Base-by-base conservation (phyloP, 2,797 vertebrate species). In the Sebastes goodei region DNA sequence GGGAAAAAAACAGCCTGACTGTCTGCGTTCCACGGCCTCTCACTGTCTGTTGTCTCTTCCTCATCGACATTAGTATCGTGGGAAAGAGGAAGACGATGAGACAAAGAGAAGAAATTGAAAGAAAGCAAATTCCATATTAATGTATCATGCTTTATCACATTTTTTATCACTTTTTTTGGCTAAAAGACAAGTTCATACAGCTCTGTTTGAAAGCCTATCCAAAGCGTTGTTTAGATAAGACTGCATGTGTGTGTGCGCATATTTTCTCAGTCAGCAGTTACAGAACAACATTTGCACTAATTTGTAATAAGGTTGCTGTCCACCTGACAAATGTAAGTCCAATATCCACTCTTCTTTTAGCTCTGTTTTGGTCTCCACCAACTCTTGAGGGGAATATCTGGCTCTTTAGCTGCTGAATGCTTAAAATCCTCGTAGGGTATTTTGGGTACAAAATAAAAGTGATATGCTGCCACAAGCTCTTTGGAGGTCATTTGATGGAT, bases 1-100 rank as follows among this genome's bases (percentile, higher is more conserved):
- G 79, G 55, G 71, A 83, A 76, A 85, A 64, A 85, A 82, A 69
- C 23, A 72, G 23, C 15, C 8, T n/a, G 27, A 29, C 25, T 60
- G 59, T 60, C 8, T 69, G 56, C 25, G 27, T 69, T 59, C 66
- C 29, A 32, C n/a, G 55, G 63, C 12, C 23, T 62, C 74, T 52
- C 30, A 5, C 63, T 62, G 74, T 60, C 25, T 79, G 62, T 29
- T 6, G 42, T 65, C 49, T 59, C 42, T 17, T 73, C 32, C 21
- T 4, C 7, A 14, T 64, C 27, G 27, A 78, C 56, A 78, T 69
- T 7, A 53, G 23, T 5, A 29, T 55, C 4, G 17, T 67, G 80
- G 10, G 49, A 84, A 83, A 63, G 61, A 76, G 35, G 25, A 64
- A 62, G 65, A 69, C 21, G 3, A 20, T 2, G 38, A 81, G 6